A percentile compares a stretch with the other conserved stretches of the same genome.
These are phyloP conservation scores for Thelaira solivaga DNA, from an alignment of 2,888 invertebrate species.

Conservation along the genomic window DNA sequence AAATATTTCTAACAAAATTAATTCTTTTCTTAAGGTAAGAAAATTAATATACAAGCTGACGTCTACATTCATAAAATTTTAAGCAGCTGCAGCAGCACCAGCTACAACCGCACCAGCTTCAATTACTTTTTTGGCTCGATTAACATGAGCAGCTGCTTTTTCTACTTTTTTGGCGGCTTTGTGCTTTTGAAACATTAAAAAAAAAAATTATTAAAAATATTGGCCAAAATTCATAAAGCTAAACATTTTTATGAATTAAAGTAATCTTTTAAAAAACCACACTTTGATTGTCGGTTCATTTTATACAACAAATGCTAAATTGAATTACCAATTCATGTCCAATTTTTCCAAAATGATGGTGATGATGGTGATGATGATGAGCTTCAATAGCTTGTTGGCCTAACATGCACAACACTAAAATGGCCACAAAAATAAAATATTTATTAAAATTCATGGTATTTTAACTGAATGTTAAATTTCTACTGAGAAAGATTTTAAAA, in stretches of 20 bases:
- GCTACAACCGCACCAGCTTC: constrained; percentile 27
- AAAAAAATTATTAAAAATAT: not conserved
- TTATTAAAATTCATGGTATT: constrained; percentile 57
- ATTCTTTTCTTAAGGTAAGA: no score
- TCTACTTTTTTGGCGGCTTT: not conserved
- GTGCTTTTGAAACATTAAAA: not conserved
- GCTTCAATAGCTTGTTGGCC: constrained; percentile 59
- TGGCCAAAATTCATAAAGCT: no score
- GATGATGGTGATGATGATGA: constrained; percentile 53
- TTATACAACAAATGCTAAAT: not conserved
- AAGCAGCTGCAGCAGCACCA: constrained; percentile 9
- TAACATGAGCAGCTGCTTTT: not conserved
- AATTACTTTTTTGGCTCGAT: not conserved
- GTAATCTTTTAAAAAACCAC: no score
- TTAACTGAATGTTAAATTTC: not conserved
- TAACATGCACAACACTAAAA: constrained; percentile 60
- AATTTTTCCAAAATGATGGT: constrained; percentile 45
- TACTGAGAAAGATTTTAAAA: not conserved
- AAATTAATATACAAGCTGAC: no score
- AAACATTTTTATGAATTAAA: no score
- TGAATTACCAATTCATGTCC: constrained; percentile 56
- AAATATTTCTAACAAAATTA: no score
- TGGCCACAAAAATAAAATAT: constrained; percentile 59
- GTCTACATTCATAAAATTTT: no score
- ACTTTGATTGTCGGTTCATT: no score